Percentiles rank a stretch among this genome's conserved stretches.
Evolutionary conservation across 64 coral and sea anemone genomes (phyloP).

Genomic region (Montipora sp.): DNA sequence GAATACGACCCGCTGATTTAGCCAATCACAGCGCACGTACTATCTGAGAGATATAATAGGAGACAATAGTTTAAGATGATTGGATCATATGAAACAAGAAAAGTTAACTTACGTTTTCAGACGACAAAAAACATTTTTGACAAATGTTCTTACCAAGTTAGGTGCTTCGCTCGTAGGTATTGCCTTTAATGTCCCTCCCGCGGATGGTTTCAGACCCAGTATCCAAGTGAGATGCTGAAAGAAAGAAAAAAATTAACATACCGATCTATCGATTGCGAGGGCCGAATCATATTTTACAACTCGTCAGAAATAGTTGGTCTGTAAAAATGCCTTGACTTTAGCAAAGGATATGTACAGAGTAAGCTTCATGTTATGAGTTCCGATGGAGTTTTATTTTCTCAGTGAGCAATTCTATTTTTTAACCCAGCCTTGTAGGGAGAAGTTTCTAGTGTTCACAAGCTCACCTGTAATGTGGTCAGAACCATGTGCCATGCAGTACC

Average conservation of each 20-base stretch:
- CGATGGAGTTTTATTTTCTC: neutral
- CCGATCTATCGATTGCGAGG: too few relatives aligned
- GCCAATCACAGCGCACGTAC: too few relatives aligned
- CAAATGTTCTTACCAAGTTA: constrained; percentile 74
- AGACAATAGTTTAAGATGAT: too few relatives aligned
- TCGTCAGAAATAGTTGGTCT: too few relatives aligned
- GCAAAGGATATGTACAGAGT: too few relatives aligned
- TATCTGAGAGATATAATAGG: too few relatives aligned
- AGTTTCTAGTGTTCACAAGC: neutral
- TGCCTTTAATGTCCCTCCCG: constrained; percentile 93
- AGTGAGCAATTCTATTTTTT: neutral
- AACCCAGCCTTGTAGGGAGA: neutral
- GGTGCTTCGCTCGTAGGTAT: constrained; percentile 87
- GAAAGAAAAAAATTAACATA: neutral
- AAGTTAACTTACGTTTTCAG: too few relatives aligned
- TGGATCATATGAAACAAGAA: too few relatives aligned
- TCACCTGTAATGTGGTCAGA: constrained; percentile 93
- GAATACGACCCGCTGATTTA: too few relatives aligned
- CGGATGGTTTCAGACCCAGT: constrained; percentile 87
- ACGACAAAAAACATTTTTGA: neutral
- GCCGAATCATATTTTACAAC: too few relatives aligned
- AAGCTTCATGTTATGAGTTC: neutral
- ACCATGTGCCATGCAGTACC: constrained; percentile 96
- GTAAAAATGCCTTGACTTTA: too few relatives aligned
- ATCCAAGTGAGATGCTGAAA: constrained; percentile 94